Evolutionary conservation across 2,797 vertebrate genomes (phyloP).

Genomic region (Sebastes jordani): DNA sequence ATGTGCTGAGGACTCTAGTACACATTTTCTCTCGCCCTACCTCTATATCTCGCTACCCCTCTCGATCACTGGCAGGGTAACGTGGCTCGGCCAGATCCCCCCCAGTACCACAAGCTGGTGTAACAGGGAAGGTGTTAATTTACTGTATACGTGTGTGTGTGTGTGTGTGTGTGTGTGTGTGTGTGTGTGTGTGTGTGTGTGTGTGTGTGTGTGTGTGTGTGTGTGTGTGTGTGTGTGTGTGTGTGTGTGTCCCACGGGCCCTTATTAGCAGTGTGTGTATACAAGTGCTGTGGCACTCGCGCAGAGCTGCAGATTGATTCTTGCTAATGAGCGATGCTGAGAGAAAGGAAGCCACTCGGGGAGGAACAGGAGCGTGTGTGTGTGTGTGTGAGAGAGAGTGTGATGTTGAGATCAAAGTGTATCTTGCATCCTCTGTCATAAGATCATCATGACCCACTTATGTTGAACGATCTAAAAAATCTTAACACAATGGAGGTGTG

Average conservation of each 20-base stretch:
- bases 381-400: neutral
- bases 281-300: slow-evolving; percentile 28
- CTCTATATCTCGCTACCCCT: slow-evolving; percentile 6
- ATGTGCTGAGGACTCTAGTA: slow-evolving; percentile 41
- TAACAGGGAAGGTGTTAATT: slow-evolving; percentile 2
- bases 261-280: slow-evolving; percentile 62
- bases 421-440: slow-evolving; percentile 22
- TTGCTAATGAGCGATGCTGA: slow-evolving; percentile 59
- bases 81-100: neutral
- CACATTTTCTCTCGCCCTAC: slow-evolving; percentile 7
- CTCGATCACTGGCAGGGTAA: neutral
- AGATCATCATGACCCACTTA: slow-evolving; percentile 40
- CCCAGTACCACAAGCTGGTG: neutral
- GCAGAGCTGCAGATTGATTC: slow-evolving; percentile 66
- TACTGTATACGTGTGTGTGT: neutral
- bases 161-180: neutral
- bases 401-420: slow-evolving; percentile 37
- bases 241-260: slow-evolving; percentile 33
- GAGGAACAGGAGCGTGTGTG: neutral
- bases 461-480: neutral
- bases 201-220: slow-evolving; percentile 30
- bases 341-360: slow-evolving; percentile 27
- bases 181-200: slow-evolving; percentile 27
- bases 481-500: neutral
- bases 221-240: slow-evolving; percentile 12